Percentiles rank a stretch among this genome's conserved stretches.
phyloP scores from a whole-genome alignment of 2,113 vertebrate genomes.

The Mus spicilegus region DNA sequence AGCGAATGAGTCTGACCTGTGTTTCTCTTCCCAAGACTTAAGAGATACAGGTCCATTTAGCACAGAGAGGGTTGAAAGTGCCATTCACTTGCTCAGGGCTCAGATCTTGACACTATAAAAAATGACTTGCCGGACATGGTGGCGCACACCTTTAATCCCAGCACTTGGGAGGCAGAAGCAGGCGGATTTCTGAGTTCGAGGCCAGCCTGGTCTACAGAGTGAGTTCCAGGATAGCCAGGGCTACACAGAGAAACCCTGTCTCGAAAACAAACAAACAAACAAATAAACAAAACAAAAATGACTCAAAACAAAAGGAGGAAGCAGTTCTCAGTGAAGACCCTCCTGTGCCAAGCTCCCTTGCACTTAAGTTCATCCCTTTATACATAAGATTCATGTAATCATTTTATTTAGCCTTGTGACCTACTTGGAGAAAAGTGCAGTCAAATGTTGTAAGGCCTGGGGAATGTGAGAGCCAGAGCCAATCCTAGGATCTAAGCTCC shows the following conservation, averaged over 20 bases:
- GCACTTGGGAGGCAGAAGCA: no score
- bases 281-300: neutral
- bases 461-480: neutral
- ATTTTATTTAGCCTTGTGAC: slow-evolving; percentile 28
- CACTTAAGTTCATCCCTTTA: neutral
- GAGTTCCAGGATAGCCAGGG: no score
- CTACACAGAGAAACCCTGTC: no score
- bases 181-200: no score
- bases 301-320: slow-evolving; percentile 51
- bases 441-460: neutral
- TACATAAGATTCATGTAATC: neutral
- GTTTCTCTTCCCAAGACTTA: slow-evolving; percentile 11
- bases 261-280: no score
- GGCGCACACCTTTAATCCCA: no score
- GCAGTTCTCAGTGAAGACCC: neutral
- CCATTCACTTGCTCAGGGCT: neutral
- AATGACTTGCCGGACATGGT: no score
- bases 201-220: no score
- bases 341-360: neutral
- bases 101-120: neutral
- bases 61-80: neutral
- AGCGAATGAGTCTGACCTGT: neutral
- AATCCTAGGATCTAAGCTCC: neutral
- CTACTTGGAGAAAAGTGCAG: neutral
- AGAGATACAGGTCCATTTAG: neutral